A percentile compares a stretch with the other conserved stretches of the same genome.
These are phyloP conservation scores for Zophobas atratus DNA, from an alignment of 1,140 invertebrate species.

Conservation along the genomic window DNA sequence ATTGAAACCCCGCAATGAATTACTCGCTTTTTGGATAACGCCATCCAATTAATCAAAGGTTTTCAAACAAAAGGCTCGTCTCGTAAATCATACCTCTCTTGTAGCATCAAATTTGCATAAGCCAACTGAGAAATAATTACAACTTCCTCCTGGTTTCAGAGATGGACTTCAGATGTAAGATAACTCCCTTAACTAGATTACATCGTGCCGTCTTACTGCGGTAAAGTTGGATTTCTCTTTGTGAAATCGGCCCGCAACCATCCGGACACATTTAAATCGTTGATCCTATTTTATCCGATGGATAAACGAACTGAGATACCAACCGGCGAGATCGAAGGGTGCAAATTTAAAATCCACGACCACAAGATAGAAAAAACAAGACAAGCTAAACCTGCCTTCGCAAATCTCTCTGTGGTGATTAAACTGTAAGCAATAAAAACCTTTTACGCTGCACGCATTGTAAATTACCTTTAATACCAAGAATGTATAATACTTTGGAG, in stretches of 20 bases:
- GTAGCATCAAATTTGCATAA: conserved; percentile 32
- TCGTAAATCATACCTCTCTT: conserved; percentile 12
- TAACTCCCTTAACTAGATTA: conserved; percentile 26
- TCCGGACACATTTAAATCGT: conserved; percentile 23
- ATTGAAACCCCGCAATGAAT: too few species aligned
- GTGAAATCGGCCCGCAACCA: conserved; percentile 16
- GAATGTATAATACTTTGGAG: too few species aligned
- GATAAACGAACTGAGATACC: conserved; percentile 11
- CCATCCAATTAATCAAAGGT: conserved; percentile 31
- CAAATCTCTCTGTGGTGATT: background rate
- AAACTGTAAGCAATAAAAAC: too few species aligned
- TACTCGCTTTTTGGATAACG: too few species aligned
- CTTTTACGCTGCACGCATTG: too few species aligned
- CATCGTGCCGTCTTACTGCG: conserved; percentile 9
- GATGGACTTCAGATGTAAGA: conserved; percentile 12
- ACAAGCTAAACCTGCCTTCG: background rate
- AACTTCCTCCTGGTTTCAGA: background rate
- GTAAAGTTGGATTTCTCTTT: conserved; percentile 27
- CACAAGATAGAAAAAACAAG: background rate
- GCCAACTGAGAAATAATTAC: conserved; percentile 21
- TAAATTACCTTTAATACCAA: too few species aligned
- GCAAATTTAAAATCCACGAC: conserved; percentile 6
- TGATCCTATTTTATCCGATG: conserved; percentile 26
- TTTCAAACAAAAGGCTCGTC: conserved; percentile 8
- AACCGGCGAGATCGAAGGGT: background rate